Evolutionary conservation across 1,140 invertebrate genomes (phyloP).

Genomic region (Drosophila kepulauana): DNA sequence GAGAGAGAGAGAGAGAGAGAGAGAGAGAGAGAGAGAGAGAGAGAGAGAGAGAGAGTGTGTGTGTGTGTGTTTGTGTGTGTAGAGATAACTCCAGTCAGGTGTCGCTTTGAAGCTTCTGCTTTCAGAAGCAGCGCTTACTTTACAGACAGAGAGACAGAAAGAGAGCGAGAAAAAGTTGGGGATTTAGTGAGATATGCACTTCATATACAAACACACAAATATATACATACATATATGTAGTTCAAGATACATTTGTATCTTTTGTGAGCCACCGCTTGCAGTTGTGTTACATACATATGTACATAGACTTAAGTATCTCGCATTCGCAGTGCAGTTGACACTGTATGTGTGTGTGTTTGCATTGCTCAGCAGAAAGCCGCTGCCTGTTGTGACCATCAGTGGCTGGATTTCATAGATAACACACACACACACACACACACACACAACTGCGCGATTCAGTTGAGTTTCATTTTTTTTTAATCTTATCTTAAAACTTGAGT

Average conservation of each 20-base stretch:
- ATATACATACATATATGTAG: not conserved
- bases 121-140: slow-evolving; percentile 59
- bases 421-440: slow-evolving; percentile 34
- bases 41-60: slow-evolving; percentile 31
- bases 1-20: slow-evolving; percentile 6
- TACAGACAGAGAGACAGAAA: not conserved
- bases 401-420: slow-evolving; percentile 78
- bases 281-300: slow-evolving; percentile 19
- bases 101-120: slow-evolving; percentile 42
- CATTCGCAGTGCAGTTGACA: slow-evolving; percentile 22
- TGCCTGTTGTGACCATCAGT: slow-evolving; percentile 28
- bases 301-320: slow-evolving; percentile 29
- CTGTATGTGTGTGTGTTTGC: slow-evolving; percentile 52
- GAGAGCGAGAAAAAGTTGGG: slow-evolving; percentile 1
- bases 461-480: slow-evolving; percentile 70
- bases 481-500: slow-evolving; percentile 83
- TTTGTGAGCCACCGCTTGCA: slow-evolving; percentile 47
- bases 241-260: slow-evolving; percentile 51
- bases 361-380: slow-evolving; percentile 68
- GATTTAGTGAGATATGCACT: not conserved
- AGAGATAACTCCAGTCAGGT: slow-evolving; percentile 68
- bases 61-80: slow-evolving; percentile 33
- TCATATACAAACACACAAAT: not conserved
- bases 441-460: slow-evolving; percentile 51
- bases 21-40: not conserved